Evolutionary conservation across 2,113 vertebrate species (phyloP).

Genomic region (Cettia cetti): DNA sequence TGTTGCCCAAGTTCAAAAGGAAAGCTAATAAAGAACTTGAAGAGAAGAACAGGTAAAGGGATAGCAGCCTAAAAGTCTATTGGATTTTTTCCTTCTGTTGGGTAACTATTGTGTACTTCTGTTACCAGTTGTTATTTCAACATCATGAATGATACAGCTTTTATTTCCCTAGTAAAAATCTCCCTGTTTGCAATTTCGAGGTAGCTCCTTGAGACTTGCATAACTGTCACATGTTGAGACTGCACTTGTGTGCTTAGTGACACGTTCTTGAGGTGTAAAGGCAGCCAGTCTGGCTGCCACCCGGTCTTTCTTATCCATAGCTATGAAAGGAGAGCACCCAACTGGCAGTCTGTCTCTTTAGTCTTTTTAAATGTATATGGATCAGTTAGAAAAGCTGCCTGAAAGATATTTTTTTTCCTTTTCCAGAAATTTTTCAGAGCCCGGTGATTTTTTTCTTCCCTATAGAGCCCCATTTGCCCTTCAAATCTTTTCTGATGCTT

Average conservation of each 20-base stretch:
- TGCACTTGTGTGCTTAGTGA: not conserved
- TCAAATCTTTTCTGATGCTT: not conserved
- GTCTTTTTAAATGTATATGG: not conserved
- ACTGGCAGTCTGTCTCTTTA: not conserved
- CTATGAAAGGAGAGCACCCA: not conserved
- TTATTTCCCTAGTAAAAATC: not conserved
- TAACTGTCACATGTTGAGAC: constrained; percentile 7
- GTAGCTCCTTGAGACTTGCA: not conserved
- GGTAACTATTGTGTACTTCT: not conserved
- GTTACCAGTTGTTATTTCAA: not conserved
- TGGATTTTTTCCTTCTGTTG: not conserved
- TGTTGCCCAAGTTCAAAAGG: constrained; percentile 97
- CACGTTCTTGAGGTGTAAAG: not conserved
- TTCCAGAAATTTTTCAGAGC: not conserved
- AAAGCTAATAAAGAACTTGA: constrained; percentile 98
- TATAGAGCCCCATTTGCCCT: not conserved
- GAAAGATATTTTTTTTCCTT: not conserved
- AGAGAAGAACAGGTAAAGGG: constrained; percentile 92
- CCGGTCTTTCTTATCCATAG: not conserved
- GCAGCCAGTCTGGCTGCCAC: not conserved
- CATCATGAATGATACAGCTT: not conserved
- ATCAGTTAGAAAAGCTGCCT: not conserved
- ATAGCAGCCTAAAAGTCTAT: not conserved
- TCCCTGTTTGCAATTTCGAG: not conserved
- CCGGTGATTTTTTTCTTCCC: not conserved